Evolutionary conservation across 1,140 invertebrate species (phyloP).

Genomic region (Agrilus planipennis): DNA sequence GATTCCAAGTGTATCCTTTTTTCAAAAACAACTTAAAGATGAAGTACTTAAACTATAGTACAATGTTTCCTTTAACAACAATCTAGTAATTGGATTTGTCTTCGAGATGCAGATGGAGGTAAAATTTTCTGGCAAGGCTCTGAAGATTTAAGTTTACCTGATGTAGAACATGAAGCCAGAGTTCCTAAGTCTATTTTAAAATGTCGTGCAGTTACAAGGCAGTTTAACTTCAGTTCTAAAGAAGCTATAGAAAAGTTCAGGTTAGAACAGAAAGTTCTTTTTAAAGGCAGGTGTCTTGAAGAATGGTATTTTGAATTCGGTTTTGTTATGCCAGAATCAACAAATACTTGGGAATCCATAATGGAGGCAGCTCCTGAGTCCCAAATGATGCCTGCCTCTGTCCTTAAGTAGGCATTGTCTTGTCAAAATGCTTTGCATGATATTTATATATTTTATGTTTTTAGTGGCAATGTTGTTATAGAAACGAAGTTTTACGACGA

Average conservation of each 20-base stretch:
- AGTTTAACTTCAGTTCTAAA: slow-evolving; percentile 97
- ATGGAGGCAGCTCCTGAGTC: slow-evolving; percentile 98
- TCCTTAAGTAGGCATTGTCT: slow-evolving; percentile 68
- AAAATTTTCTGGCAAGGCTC: slow-evolving; percentile 96
- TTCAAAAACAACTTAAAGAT: not conserved
- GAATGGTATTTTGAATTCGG: slow-evolving; percentile 99
- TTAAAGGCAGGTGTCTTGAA: slow-evolving; percentile 73
- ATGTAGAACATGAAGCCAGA: slow-evolving; percentile 87
- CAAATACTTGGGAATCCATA: slow-evolving; percentile 97
- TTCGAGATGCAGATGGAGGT: slow-evolving; percentile 90
- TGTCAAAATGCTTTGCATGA: slow-evolving; percentile 3
- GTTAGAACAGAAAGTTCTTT: slow-evolving; percentile 79
- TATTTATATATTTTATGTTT: slow-evolving; percentile 30
- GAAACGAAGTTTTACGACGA: slow-evolving; percentile 98
- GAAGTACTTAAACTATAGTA: slow-evolving; percentile 12
- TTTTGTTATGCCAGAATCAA: slow-evolving; percentile 96
- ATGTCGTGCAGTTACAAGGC: slow-evolving; percentile 88
- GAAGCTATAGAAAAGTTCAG: slow-evolving; percentile 95
- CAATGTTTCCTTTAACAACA: too few relatives aligned
- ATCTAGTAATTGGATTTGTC: slow-evolving; percentile 97
- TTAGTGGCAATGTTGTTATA: slow-evolving; percentile 95
- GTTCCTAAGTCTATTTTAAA: slow-evolving; percentile 96
- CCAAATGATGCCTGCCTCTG: slow-evolving; percentile 98
- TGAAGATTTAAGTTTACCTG: slow-evolving; percentile 88
- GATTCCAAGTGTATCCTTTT: slow-evolving; percentile 48